phyloP scores from a whole-genome alignment of 2,888 invertebrate genomes.

The Cerastis leucographa region DNA sequence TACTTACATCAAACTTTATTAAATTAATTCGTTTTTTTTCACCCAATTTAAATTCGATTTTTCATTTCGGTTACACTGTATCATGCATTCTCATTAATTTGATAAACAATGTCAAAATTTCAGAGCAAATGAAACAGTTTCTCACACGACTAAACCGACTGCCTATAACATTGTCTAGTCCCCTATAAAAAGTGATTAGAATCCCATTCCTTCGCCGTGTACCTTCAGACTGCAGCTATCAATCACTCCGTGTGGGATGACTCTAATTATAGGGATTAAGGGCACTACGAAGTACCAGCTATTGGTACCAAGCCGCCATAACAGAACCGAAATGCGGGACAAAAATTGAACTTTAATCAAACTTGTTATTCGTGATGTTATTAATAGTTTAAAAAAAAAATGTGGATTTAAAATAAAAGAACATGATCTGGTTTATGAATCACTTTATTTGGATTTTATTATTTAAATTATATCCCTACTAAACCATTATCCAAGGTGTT shows the following conservation, averaged over 20 bases:
- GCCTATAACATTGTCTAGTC: slow-evolving; percentile 5
- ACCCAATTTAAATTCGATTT: neutral
- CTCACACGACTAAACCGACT: slow-evolving; percentile 5
- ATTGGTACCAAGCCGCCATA: slow-evolving; percentile 72
- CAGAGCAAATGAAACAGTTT: neutral
- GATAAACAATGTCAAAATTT: neutral
- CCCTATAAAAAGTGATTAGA: slow-evolving; percentile 85
- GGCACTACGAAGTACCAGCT: slow-evolving; percentile 76
- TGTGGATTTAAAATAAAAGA: slow-evolving; percentile 10
- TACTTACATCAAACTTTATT: too few relatives aligned
- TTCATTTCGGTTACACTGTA: neutral
- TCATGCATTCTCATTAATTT: neutral
- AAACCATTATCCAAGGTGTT: too few relatives aligned
- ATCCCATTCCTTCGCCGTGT: slow-evolving; percentile 80
- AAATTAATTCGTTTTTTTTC: too few relatives aligned
- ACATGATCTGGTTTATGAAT: neutral
- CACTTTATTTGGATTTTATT: slow-evolving; percentile 3
- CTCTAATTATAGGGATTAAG: slow-evolving; percentile 89
- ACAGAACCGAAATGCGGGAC: slow-evolving; percentile 53
- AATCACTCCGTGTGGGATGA: slow-evolving; percentile 87
- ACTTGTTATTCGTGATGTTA: slow-evolving; percentile 56
- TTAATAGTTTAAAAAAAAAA: slow-evolving; percentile 56
- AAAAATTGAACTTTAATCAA: slow-evolving; percentile 63
- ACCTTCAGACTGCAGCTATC: slow-evolving; percentile 79
- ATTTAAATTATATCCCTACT: neutral